phyloP scores from a whole-genome alignment of 30 jellyfish, hydroid and myxozoan genomes.

The Aurelia sp. region DNA sequence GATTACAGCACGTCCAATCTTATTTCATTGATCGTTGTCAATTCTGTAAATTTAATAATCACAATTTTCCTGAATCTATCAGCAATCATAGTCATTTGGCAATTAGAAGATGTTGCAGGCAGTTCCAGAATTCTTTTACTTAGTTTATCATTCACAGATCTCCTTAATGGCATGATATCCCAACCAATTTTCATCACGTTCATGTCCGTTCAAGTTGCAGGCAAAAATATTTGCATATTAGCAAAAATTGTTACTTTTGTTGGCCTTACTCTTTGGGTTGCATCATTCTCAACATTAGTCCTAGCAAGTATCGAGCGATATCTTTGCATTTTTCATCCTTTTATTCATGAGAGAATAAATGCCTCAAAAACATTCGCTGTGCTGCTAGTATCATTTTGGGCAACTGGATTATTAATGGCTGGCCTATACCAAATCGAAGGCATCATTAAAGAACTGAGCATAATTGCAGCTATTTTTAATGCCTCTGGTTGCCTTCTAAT shows the following conservation, averaged over 20 bases:
- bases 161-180: conserved; percentile 6
- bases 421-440: not conserved
- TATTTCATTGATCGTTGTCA: not conserved
- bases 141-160: conserved; percentile 10
- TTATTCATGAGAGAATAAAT: not conserved
- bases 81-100: conserved; percentile 4
- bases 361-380: not conserved
- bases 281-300: conserved; percentile 14
- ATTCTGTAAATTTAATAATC: not conserved
- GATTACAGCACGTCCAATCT: not conserved
- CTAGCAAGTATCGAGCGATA: conserved; percentile 39
- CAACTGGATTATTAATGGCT: not conserved
- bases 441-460: not conserved
- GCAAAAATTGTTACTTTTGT: not conserved
- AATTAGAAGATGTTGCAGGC: conserved; percentile 8
- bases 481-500: conserved; percentile 6
- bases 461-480: not conserved
- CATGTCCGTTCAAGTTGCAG: conserved; percentile 14
- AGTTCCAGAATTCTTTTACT: not conserved
- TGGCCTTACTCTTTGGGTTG: not conserved
- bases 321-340: conserved; percentile 20
- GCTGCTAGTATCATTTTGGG: not conserved
- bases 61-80: conserved; percentile 16
- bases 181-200: not conserved
- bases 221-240: conserved; percentile 5